Conservation (phyloP, 1,140 invertebrate species). For the Coelopa frigida region DNA sequence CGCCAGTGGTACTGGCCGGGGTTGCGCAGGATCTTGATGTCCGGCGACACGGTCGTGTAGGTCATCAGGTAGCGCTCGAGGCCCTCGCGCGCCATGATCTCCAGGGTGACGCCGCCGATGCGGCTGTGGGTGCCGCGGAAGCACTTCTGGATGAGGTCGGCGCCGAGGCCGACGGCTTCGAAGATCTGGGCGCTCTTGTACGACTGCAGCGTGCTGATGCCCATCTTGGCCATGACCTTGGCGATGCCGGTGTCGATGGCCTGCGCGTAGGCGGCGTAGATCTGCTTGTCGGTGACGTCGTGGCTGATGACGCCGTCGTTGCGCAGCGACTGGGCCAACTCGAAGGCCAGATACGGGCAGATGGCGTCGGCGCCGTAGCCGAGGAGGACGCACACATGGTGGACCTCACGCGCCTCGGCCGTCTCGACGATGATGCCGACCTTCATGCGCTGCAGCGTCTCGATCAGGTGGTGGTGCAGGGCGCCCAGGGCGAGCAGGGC, state of each 20-base stretch:
- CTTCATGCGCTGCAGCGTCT: slow-evolving; percentile 92
- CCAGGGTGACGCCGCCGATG: slow-evolving; percentile 88
- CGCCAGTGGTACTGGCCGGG: slow-evolving; percentile 95
- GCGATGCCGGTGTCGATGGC: slow-evolving; percentile 73
- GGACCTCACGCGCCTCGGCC: slow-evolving; percentile 91
- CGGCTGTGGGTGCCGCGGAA: slow-evolving; percentile 92
- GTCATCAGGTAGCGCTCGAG: slow-evolving; percentile 76
- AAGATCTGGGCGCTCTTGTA: slow-evolving; percentile 99
- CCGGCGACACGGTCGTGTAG: slow-evolving; percentile 62
- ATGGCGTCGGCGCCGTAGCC: slow-evolving; percentile 97
- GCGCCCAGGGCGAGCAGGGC: slow-evolving; percentile 82
- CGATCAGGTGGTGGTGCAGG: slow-evolving; percentile 92
- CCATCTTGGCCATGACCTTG: slow-evolving; percentile 98
- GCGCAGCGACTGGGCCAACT: slow-evolving; percentile 74
- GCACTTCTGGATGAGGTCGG: slow-evolving; percentile 91
- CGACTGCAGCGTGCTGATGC: slow-evolving; percentile 97
- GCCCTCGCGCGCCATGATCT: slow-evolving; percentile 82
- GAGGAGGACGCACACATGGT: slow-evolving; percentile 92
- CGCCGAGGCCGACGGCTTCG: slow-evolving; percentile 90
- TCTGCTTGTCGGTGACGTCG: slow-evolving; percentile 70
- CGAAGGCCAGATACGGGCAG: slow-evolving; percentile 95
- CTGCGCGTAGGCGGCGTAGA: slow-evolving; percentile 60
- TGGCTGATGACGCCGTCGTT: slow-evolving; percentile 73
- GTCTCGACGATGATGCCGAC: slow-evolving; percentile 90
- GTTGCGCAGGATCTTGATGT: slow-evolving; percentile 80